phyloP scores from a whole-genome alignment of 2,888 invertebrate species.

The Odiellus spinosus region DNA sequence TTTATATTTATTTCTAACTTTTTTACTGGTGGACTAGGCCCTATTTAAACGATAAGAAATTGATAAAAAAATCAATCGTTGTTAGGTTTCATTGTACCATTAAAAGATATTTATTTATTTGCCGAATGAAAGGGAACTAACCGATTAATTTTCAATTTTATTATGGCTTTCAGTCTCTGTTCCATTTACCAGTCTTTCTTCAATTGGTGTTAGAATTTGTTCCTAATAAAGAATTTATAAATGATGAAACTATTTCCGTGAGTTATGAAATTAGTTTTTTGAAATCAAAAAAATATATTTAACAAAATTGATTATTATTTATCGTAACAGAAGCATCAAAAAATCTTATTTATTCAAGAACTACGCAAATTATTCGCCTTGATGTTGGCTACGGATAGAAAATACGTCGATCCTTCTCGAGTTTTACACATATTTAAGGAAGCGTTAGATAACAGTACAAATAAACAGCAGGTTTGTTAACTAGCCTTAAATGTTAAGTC shows the following conservation, averaged over 20 bases:
- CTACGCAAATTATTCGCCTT: constrained; percentile 32
- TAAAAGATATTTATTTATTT: too few species aligned
- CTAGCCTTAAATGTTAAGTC: not conserved
- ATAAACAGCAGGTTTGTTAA: constrained; percentile 28
- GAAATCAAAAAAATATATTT: too few species aligned
- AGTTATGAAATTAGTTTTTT: too few species aligned
- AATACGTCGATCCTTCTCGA: constrained; percentile 33
- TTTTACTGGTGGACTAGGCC: too few species aligned
- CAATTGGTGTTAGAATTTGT: constrained; percentile 29
- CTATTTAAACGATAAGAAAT: too few species aligned
- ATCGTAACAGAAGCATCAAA: constrained; percentile 25
- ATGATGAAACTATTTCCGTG: constrained; percentile 1
- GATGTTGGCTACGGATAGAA: constrained; percentile 30
- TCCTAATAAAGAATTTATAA: constrained; percentile 19
- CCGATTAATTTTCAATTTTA: constrained; percentile 4
- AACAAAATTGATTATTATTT: too few species aligned
- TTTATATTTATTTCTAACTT: too few species aligned
- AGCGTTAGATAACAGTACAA: constrained; percentile 27
- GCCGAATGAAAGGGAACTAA: not conserved
- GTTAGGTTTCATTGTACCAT: too few species aligned
- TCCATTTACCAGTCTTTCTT: constrained; percentile 32
- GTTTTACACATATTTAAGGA: constrained; percentile 34
- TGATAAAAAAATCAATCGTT: too few species aligned
- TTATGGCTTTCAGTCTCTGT: constrained; percentile 31
- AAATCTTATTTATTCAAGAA: constrained; percentile 31